Percentiles rank a stretch among this genome's conserved stretches.
phyloP scores from a whole-genome alignment of 1,140 invertebrate species.

The Aphelenchoides fujianensis region DNA sequence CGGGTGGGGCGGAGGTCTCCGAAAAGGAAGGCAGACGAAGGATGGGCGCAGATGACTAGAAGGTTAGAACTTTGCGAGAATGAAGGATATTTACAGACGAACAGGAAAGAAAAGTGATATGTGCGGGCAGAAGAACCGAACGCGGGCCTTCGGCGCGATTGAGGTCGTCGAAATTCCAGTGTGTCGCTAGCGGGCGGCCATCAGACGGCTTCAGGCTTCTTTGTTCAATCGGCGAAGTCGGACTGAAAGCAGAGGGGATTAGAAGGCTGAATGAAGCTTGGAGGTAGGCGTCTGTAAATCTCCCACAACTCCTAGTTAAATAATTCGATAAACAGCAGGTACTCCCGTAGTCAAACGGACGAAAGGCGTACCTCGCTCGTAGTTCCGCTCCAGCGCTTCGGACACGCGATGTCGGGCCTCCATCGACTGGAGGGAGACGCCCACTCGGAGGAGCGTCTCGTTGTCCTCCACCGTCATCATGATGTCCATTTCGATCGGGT shows the following conservation, averaged over 20 bases:
- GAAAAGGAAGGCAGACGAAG: no score
- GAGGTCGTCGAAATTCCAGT: background rate
- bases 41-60: no score
- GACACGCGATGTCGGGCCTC: constrained; percentile 61
- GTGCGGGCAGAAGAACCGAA: no score
- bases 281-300: no score
- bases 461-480: constrained; percentile 61
- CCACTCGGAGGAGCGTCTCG: constrained; percentile 51
- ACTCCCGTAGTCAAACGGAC: no score
- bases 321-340: no score
- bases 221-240: background rate
- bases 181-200: background rate
- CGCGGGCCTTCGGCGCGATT: no score
- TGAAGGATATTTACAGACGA: no score
- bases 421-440: constrained; percentile 54
- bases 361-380: constrained; percentile 51
- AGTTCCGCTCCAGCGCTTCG: constrained; percentile 60
- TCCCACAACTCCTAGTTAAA: no score
- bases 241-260: background rate
- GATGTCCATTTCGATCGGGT: constrained; percentile 62
- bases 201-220: background rate
- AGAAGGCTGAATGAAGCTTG: background rate
- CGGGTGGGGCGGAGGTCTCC: no score
- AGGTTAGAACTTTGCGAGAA: no score
- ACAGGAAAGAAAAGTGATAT: no score